phyloP scores from a whole-genome alignment of 1,140 invertebrate genomes.

The Cotesia glomerata region DNA sequence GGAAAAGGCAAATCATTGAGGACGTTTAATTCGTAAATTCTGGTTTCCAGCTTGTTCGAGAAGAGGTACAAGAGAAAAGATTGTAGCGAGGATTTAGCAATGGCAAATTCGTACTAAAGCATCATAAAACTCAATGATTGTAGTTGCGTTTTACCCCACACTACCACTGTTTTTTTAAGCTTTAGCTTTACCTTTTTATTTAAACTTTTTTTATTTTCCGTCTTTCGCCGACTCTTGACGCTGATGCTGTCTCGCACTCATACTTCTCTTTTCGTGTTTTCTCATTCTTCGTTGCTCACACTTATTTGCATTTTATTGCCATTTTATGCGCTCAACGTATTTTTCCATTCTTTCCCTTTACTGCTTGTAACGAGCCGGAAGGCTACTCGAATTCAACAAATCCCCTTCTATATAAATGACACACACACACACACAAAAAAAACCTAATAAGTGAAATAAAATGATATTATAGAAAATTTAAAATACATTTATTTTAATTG shows the following conservation, averaged over 20 bases:
- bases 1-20: not conserved
- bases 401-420: conserved; percentile 7
- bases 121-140: conserved; percentile 38
- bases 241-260: not conserved
- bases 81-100: conserved; percentile 18
- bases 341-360: conserved; percentile 16
- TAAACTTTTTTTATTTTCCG: not conserved
- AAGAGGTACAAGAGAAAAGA: not conserved
- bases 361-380: conserved; percentile 25
- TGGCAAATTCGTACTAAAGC: conserved; percentile 1
- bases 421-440: not conserved
- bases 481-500: not conserved
- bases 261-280: conserved; percentile 3
- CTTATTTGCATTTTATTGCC: conserved; percentile 42
- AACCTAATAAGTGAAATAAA: not conserved
- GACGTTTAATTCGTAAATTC: conserved; percentile 34
- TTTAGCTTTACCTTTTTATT: not conserved
- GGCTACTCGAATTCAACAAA: conserved; percentile 29
- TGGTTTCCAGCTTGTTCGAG: not conserved
- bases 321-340: conserved; percentile 33
- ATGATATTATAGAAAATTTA: not conserved
- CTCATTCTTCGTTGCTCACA: conserved; percentile 11
- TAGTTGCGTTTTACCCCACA: conserved; percentile 21
- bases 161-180: not conserved
- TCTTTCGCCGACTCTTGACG: not conserved